Base-by-base conservation (phyloP, 2,888 invertebrate species). In the Hartigia nigra region DNA sequence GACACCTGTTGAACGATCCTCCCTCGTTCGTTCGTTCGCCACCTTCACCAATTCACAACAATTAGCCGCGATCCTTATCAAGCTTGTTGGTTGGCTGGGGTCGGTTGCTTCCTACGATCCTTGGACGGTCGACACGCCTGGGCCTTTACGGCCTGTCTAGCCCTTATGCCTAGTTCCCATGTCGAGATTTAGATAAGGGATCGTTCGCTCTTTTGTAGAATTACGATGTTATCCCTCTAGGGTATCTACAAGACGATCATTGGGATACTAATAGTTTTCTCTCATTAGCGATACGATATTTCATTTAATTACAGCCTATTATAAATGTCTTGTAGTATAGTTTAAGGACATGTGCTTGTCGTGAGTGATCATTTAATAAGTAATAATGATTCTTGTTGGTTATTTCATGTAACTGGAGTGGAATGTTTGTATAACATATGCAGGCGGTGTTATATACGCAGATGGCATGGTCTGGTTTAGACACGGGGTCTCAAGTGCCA, bases 11-110 rank as follows among this genome's bases (percentile, higher is more conserved):
- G 91, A 91, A 55, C 55, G 55, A 55, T 55, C 88, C 84, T 84
- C 83, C 79, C 88, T 88, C 88, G 88, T 88, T 88, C 88, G 87
- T 84, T 88, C 89, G 86, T 88, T 88, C 86, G 86, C 87, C 87
- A 89, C 90, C 89, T 91, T 89, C 88, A 86, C 87, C 89, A 89
- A 90, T 90, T 90, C 89, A 85, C 89, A 88, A 88, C 90, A 91
- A 91, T 91, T 91, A 91, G 90, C 88, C 85, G 81, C 83, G 90
- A 91, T 91, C 90, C 90, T 90, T 91, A 91, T 91, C 90, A 86
- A 84, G 86, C 83, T 82, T 84, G 83, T 85, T 83, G 84, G 84
- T 84, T 82, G 82, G 81, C 76, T 76, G 79, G 77, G 70, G 80
- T 75, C 70, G 72, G 72, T 34, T 31, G 12, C 12, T 31, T 72